Base-by-base conservation (phyloP, 2,113 vertebrate genomes). In the Meleagris gallopavo region DNA sequence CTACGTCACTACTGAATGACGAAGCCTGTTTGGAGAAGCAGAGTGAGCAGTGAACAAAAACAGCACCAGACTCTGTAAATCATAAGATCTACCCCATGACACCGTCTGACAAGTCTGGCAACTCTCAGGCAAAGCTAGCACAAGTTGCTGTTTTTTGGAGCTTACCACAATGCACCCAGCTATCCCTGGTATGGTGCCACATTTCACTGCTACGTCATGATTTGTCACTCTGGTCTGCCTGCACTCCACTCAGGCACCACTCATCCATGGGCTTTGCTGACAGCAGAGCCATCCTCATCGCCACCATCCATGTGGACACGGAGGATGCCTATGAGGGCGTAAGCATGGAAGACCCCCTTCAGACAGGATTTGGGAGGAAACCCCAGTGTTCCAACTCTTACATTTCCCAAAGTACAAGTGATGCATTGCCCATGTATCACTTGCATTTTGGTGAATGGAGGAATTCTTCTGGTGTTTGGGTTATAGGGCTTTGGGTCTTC, bases 211-310 rank as follows among this genome's bases (percentile, higher is more conserved):
- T 1, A 40, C 64, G 22, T n/a, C 7, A 8, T 27, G 41, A 61
- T 43, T 54, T 64, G 45, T 72, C 83, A 52, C 17, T n/a, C 61
- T 0, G 0, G 3, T 48, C 30, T 14, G 4, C 75, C 45, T 64
- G n/a, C 54, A 55, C 11, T 52, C 32, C 14, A 73, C 36, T 60
- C 0, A 0, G 4, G 57, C 38, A 60, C 2, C 4, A 0, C 60
- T 5, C 9, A 2, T 66, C 65, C 38, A 58, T 15, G 32, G 38
- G 36, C 8, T 2, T 30, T 43, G n/a, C 41, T 36, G 78, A 5
- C 43, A 60, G 13, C 1, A 1, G 32, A 40, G 4, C 17, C 25
- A 27, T 62, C 10, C 34, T 62, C 24, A 3, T 27, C 15, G 22
- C 9, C 60, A 40, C 8, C 61, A 25, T 40, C 61, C 11, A 8